Evolutionary conservation across 2,797 vertebrate species (phyloP).

Genomic region (Synaphobranchus kaupii): DNA sequence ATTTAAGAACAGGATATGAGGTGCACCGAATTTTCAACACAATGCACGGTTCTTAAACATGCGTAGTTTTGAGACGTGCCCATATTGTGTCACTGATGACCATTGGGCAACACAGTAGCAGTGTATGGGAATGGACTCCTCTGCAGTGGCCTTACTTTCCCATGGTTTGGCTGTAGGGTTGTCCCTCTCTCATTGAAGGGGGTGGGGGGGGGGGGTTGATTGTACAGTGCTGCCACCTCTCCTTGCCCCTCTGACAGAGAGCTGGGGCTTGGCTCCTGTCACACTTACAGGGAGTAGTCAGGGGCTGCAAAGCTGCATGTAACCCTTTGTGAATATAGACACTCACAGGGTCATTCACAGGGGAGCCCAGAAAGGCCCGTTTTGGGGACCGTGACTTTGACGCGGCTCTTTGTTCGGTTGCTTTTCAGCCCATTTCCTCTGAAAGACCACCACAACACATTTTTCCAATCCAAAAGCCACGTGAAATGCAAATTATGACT

Average conservation of each 20-base stretch:
- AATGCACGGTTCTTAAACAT: background rate
- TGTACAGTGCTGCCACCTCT: slow-evolving; percentile 25
- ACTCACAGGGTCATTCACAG: background rate
- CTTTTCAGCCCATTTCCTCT: slow-evolving; percentile 11
- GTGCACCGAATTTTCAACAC: background rate
- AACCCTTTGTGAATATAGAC: slow-evolving; percentile 3
- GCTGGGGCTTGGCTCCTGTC: slow-evolving; percentile 33
- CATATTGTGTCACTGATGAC: background rate
- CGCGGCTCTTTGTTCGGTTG: background rate
- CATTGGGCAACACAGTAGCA: background rate
- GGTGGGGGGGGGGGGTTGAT: background rate
- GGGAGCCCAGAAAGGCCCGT: background rate
- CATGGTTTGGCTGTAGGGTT: slow-evolving; percentile 27
- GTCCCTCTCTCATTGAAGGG: slow-evolving; percentile 14
- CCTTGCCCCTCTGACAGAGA: slow-evolving; percentile 26
- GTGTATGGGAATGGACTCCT: background rate
- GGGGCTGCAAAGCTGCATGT: slow-evolving; percentile 2
- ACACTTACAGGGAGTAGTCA: slow-evolving; percentile 37
- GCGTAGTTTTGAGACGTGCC: background rate
- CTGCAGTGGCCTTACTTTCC: background rate
- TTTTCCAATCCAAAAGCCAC: background rate
- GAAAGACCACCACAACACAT: slow-evolving; percentile 2
- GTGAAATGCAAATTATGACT: background rate
- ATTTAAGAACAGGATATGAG: background rate
- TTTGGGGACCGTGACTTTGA: background rate